Evolutionary conservation across 2,888 invertebrate genomes (phyloP).

Genomic region (Lissocephala sabroskyi): DNA sequence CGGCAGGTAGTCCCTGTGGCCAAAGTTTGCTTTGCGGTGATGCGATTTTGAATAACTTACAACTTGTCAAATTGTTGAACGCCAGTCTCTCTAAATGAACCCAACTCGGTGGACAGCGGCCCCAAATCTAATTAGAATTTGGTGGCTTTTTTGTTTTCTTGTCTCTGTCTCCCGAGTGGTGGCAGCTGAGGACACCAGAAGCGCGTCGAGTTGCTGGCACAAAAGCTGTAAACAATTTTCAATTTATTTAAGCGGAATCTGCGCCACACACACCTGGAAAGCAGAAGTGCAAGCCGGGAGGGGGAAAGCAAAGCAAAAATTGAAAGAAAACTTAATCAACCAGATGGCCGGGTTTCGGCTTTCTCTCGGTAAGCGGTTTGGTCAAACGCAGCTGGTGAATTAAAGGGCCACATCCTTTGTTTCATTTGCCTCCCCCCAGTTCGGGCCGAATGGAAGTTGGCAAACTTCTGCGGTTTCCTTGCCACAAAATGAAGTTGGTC

Average conservation of each 20-base stretch:
- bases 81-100: no score
- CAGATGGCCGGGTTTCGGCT: constrained; percentile 38
- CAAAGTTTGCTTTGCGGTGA: no score
- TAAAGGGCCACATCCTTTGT: constrained; percentile 28
- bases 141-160: no score
- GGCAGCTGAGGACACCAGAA: constrained; percentile 12
- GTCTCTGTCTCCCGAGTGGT: no score
- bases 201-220: constrained; percentile 9
- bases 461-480: no score
- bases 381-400: constrained; percentile 35
- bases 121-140: constrained; percentile 44
- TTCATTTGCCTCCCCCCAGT: neutral
- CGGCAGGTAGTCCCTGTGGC: no score
- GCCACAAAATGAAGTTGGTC: no score
- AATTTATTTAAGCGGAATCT: constrained; percentile 50
- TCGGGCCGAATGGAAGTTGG: no score
- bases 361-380: constrained; percentile 17
- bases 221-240: constrained; percentile 44
- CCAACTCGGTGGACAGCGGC: neutral
- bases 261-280: constrained; percentile 22
- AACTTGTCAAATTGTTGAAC: no score
- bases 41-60: no score
- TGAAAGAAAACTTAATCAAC: constrained; percentile 47
- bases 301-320: neutral
- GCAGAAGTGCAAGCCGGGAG: constrained; percentile 10